These are phyloP conservation scores for Acrobasis suavella DNA, from an alignment of 2,888 invertebrate genomes.

Conservation along the genomic window DNA sequence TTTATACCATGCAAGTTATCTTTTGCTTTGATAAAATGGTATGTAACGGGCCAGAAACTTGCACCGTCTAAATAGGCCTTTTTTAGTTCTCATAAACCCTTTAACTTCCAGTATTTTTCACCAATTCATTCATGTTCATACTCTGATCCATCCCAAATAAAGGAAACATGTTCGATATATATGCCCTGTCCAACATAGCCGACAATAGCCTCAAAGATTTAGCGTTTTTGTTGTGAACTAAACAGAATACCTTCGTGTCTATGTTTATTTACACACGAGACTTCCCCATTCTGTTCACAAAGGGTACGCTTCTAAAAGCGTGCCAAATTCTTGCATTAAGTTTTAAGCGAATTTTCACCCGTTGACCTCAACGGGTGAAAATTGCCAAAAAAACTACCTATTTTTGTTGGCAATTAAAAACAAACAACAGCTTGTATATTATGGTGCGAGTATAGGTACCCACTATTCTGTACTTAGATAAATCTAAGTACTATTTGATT, in stretches of 20 bases:
- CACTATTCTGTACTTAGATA: too few relatives aligned
- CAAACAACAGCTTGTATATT: too few relatives aligned
- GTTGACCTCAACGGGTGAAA: too few relatives aligned
- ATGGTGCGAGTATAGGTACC: too few relatives aligned
- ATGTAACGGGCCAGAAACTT: too few relatives aligned
- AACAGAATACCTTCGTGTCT: neutral
- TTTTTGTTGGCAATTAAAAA: neutral
- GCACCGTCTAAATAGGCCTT: too few relatives aligned
- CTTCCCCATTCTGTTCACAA: neutral
- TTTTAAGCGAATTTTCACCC: neutral
- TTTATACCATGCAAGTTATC: too few relatives aligned
- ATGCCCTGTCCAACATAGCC: neutral
- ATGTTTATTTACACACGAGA: neutral
- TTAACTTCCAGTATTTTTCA: neutral
- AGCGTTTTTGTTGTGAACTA: slow-evolving; percentile 4
- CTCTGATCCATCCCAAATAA: slow-evolving; percentile 23
- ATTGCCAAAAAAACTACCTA: too few relatives aligned
- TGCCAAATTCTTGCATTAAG: neutral
- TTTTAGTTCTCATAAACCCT: too few relatives aligned
- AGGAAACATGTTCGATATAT: slow-evolving; percentile 22
- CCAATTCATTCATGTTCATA: slow-evolving; percentile 18
- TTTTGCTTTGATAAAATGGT: too few relatives aligned
- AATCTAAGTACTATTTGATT: too few relatives aligned
- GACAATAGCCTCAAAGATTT: neutral
- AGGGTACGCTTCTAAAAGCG: neutral